Evolutionary conservation across 2,113 vertebrate genomes (phyloP), one percentile per base, ranked within the genome.

Genomic region (Oreochromis tanganicae): DNA sequence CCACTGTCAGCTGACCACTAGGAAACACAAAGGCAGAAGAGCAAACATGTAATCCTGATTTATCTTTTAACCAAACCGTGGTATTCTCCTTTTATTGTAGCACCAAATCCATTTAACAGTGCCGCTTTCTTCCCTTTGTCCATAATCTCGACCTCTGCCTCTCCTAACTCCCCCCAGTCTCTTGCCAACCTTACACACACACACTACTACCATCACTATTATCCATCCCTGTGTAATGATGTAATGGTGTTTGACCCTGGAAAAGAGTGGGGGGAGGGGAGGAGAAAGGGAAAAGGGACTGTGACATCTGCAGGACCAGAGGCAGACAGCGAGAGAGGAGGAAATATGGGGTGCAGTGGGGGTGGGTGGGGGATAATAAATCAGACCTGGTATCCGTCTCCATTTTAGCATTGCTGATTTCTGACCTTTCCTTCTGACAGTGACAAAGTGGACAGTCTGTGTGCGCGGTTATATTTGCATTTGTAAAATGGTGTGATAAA

Each of bases 271-370:
- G 88, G 92, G 92, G 90, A 88, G 88, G 91, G 93, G 80, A 83
- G 88, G n/a, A 87, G 81, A 59, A 89, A 86, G 86, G 83, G 84
- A 90, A 90, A 91, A 90, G 91, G 89, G 89, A 94, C 93, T 82
- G 92, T 94, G 94, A 96, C 95, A 96, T 96, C 96, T 95, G 95
- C 95, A 96, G 91, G 91, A 92, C 95, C 90, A 95, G 91, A 93
- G 94, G 92, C 94, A 90, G 92, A 89, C 86, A 90, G 90, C 36
- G 14, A 90, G 88, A 80, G 88, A 83, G 87, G 61, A 82, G 81
- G 80, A 89, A 91, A 85, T 85, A 85, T 56, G 88, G 84, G 85
- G 80, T 52, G 46, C 43, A 34, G 56, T 59, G 21, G 16, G 19
- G 83, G 89, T 86, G 78, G 92, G 85, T 78, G 91, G 85, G 92